phyloP scores from a whole-genome alignment of 1,140 invertebrate species.

The Lerema accius region DNA sequence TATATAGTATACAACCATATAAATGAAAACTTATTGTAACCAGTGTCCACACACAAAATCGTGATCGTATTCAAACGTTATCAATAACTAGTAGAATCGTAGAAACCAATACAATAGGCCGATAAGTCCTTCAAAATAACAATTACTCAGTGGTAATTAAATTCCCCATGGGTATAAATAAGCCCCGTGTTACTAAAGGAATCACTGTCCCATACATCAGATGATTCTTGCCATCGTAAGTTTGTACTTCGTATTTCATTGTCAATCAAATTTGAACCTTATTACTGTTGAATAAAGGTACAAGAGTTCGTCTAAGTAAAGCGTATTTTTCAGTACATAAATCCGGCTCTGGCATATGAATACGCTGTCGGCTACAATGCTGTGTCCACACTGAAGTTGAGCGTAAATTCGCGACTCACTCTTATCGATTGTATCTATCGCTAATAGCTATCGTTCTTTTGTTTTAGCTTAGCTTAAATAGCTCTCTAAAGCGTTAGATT shows the following conservation, averaged over 20 bases:
- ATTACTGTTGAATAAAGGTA: constrained; percentile 22
- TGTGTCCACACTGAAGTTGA: constrained; percentile 50
- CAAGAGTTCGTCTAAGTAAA: constrained; percentile 20
- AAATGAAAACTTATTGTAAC: no score
- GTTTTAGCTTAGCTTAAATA: no score
- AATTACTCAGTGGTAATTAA: constrained; percentile 76
- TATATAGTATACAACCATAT: no score
- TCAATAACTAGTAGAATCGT: constrained; percentile 10
- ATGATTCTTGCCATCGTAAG: constrained; percentile 15
- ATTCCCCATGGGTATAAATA: constrained; percentile 63
- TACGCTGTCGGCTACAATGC: constrained; percentile 63
- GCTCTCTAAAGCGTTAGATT: no score
- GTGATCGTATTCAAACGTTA: constrained; percentile 2
- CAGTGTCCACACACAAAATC: not conserved
- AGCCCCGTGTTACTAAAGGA: constrained; percentile 52
- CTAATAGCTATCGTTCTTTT: constrained; percentile 40
- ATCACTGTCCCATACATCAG: constrained; percentile 57
- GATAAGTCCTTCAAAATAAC: constrained; percentile 45
- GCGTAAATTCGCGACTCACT: constrained; percentile 56
- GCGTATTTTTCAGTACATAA: constrained; percentile 57
- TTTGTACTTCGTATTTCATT: constrained; percentile 13
- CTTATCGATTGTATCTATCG: constrained; percentile 53
- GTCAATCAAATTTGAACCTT: constrained; percentile 31
- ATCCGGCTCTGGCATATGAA: constrained; percentile 74
- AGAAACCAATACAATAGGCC: constrained; percentile 30